phyloP scores from a whole-genome alignment of 1,140 invertebrate species.

The Antheraea pernyi region DNA sequence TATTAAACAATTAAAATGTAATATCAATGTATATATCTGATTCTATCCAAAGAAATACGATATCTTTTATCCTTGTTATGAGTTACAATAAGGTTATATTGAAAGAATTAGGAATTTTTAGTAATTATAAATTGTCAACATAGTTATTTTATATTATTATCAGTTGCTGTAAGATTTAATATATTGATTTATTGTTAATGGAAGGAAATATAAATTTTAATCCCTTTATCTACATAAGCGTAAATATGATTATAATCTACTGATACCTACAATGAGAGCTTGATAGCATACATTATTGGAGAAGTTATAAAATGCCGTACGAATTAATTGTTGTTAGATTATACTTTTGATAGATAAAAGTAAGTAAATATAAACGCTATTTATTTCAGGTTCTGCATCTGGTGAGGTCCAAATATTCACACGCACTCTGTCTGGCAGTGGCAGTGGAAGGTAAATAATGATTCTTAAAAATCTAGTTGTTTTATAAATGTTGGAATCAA shows the following conservation, averaged over 20 bases:
- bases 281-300: background rate
- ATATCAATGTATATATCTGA: no score
- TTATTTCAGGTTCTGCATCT: background rate
- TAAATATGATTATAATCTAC: background rate
- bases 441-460: background rate
- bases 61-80: no score
- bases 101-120: no score
- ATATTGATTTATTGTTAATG: background rate
- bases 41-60: no score
- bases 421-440: background rate
- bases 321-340: background rate
- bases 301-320: background rate
- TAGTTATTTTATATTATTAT: background rate
- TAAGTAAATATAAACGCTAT: background rate
- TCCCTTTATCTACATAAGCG: background rate
- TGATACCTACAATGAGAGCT: no score
- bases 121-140: background rate
- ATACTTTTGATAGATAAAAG: background rate
- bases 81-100: no score
- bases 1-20: no score
- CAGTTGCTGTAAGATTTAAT: background rate
- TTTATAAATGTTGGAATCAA: no score
- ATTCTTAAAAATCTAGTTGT: no score
- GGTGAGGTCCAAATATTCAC: background rate
- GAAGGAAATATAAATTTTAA: background rate